Percentiles rank a stretch among this genome's conserved stretches.
phyloP scores from a whole-genome alignment of 1,140 invertebrate species.

The Formica exsecta region DNA sequence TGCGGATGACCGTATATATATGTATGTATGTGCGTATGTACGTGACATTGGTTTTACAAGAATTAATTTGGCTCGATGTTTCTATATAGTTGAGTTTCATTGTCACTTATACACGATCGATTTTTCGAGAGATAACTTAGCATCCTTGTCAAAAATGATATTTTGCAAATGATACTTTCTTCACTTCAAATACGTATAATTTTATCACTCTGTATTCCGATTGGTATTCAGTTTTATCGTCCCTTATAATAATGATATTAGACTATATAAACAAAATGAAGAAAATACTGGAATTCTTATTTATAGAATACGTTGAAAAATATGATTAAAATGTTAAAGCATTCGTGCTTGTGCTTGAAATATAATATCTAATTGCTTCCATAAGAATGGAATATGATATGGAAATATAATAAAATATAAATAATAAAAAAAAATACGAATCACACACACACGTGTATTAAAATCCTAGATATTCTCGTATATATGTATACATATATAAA shows the following conservation, averaged over 20 bases:
- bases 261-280: neutral
- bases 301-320: neutral
- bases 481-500: neutral
- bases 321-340: too few relatives aligned
- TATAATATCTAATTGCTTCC: too few relatives aligned
- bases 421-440: too few relatives aligned
- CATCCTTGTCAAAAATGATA: neutral
- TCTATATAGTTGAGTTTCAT: conserved; percentile 61
- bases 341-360: too few relatives aligned
- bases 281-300: neutral
- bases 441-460: too few relatives aligned
- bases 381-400: too few relatives aligned
- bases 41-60: conserved; percentile 58
- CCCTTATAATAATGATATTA: neutral
- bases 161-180: neutral
- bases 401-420: too few relatives aligned
- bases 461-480: too few relatives aligned
- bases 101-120: conserved; percentile 64
- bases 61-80: conserved; percentile 77
- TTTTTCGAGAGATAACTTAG: conserved; percentile 59
- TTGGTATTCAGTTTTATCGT: neutral
- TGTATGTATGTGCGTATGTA: neutral
- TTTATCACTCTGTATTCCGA: neutral
- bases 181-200: neutral
- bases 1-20: too few relatives aligned